Evolutionary conservation across 2,113 vertebrate species (phyloP).

Genomic region (Accipiter cooperii): DNA sequence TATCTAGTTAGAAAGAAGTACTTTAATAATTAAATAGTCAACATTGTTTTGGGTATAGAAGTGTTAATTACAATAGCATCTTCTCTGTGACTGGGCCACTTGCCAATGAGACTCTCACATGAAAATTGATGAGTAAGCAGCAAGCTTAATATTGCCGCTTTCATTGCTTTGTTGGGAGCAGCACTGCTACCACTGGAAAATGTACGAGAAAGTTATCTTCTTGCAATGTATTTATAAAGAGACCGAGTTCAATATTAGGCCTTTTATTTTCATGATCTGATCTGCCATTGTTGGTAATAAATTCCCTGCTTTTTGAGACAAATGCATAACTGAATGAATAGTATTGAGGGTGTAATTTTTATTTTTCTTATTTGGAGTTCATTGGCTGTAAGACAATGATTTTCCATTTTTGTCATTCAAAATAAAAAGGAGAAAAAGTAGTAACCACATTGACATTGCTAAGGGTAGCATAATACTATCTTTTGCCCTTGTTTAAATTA

Average conservation of each 20-base stretch:
- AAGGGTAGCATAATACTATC: background rate
- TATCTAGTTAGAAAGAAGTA: background rate
- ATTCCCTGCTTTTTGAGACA: background rate
- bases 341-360: background rate
- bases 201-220: background rate
- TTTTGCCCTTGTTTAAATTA: background rate
- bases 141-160: background rate
- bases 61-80: background rate
- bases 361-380: background rate
- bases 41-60: background rate
- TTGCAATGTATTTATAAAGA: background rate
- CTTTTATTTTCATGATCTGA: background rate
- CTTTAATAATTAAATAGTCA: background rate
- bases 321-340: background rate
- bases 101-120: background rate
- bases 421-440: background rate
- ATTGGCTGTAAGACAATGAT: background rate
- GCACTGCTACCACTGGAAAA: background rate
- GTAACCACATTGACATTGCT: background rate
- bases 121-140: constrained; percentile 10
- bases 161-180: background rate
- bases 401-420: background rate
- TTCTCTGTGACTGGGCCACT: background rate
- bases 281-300: background rate
- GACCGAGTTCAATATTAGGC: background rate